Evolutionary conservation across 2,888 invertebrate species (phyloP).

Genomic region (Drosophila buzzatii): DNA sequence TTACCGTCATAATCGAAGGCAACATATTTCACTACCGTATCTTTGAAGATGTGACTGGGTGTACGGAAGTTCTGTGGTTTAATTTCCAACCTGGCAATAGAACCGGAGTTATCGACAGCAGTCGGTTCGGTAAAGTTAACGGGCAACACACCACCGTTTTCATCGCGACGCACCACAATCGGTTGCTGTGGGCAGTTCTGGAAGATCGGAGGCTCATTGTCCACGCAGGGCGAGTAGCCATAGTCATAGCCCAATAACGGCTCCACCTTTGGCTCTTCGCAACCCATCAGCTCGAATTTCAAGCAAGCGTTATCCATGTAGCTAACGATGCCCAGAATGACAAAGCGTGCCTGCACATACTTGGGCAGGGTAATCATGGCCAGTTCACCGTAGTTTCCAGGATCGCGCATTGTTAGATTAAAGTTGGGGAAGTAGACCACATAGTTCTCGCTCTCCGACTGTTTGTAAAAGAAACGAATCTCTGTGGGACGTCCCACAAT

Average conservation of each 20-base stretch:
- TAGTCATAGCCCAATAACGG: conserved; percentile 96
- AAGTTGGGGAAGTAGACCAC: conserved; percentile 99
- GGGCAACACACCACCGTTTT: conserved; percentile 94
- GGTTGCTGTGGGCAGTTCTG: conserved; percentile 98
- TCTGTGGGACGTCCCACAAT: conserved; percentile 98
- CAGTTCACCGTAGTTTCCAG: conserved; percentile 98
- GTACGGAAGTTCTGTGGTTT: conserved; percentile 96
- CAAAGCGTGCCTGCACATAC: conserved; percentile 96
- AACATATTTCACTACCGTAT: conserved; percentile 96
- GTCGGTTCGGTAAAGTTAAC: conserved; percentile 97
- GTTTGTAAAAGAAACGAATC: conserved; percentile 98
- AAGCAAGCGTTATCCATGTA: conserved; percentile 98
- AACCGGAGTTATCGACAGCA: conserved; percentile 97
- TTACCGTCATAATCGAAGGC: conserved; percentile 99
- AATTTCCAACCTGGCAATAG: conserved; percentile 96
- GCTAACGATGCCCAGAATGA: conserved; percentile 97
- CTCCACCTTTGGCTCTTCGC: conserved; percentile 93
- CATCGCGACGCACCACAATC: conserved; percentile 94
- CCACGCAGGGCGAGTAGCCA: conserved; percentile 96
- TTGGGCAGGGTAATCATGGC: conserved; percentile 98
- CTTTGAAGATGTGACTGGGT: conserved; percentile 94
- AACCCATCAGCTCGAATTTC: conserved; percentile 98
- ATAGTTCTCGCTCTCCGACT: conserved; percentile 96
- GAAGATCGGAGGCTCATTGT: conserved; percentile 98
- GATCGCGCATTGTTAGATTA: conserved; percentile 96